A percentile compares a stretch with the other conserved stretches of the same genome.
These are phyloP conservation scores for Loris lydekkerianus DNA, from an alignment of 2,797 vertebrate genomes.

Conservation along the genomic window DNA sequence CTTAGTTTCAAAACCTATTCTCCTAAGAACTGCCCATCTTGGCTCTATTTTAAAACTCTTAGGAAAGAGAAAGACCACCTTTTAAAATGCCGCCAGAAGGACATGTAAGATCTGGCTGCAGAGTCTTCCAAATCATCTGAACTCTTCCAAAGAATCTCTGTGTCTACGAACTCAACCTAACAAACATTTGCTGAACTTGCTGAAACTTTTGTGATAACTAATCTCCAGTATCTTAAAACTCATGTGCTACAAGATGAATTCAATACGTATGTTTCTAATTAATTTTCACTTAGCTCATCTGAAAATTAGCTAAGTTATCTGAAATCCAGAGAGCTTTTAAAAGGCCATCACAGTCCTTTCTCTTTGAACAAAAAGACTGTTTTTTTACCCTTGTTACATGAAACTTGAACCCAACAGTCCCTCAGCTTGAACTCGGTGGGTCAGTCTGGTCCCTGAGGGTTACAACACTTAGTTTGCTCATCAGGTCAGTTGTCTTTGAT, in stretches of 20 bases:
- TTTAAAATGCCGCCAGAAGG: neutral
- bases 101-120: neutral
- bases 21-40: slow-evolving; percentile 15
- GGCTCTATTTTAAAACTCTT: slow-evolving; percentile 41
- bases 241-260: slow-evolving; percentile 15
- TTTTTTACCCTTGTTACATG: neutral
- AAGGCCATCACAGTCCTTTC: neutral
- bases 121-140: slow-evolving; percentile 26
- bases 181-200: slow-evolving; percentile 55
- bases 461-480: slow-evolving; percentile 17
- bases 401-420: neutral
- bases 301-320: neutral
- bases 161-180: slow-evolving; percentile 25
- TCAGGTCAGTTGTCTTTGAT: neutral
- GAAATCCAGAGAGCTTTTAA: neutral
- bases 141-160: slow-evolving; percentile 12
- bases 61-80: neutral
- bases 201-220: slow-evolving; percentile 15
- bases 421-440: neutral
- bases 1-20: neutral
- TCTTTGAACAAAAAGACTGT: neutral
- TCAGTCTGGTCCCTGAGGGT: neutral
- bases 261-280: slow-evolving; percentile 30
- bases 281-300: slow-evolving; percentile 23
- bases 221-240: slow-evolving; percentile 35